These are phyloP conservation scores for Drosophila fulvimacula DNA, from an alignment of 2,888 invertebrate species.

Conservation along the genomic window DNA sequence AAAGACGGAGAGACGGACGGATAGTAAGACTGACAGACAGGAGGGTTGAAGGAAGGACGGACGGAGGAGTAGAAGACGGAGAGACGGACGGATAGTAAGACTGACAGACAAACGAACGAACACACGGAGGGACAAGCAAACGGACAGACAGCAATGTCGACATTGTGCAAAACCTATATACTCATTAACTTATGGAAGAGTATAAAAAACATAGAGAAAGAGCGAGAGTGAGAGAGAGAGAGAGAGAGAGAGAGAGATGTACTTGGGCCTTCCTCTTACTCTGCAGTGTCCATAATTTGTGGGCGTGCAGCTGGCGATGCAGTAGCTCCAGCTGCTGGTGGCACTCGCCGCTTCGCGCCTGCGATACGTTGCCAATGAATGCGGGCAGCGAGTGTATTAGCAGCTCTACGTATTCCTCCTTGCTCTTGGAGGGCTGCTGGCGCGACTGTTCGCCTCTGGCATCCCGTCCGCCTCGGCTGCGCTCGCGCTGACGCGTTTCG, in stretches of 20 bases:
- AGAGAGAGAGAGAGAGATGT: neutral
- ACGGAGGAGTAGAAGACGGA: too few species aligned
- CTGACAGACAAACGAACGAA: too few species aligned
- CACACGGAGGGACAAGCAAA: too few species aligned
- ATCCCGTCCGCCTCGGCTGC: constrained; percentile 10
- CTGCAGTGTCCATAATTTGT: constrained; percentile 90
- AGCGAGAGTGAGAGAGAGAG: neutral
- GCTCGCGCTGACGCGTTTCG: constrained; percentile 1
- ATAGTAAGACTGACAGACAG: too few species aligned
- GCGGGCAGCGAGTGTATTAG: constrained; percentile 88
- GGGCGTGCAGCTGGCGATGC: constrained; percentile 88
- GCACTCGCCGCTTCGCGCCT: constrained; percentile 88
- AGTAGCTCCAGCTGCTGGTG: constrained; percentile 88
- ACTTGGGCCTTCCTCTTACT: constrained; percentile 84
- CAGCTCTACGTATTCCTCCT: constrained; percentile 84
- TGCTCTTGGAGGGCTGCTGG: constrained; percentile 11
- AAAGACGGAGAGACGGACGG: too few species aligned
- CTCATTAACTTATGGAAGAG: too few species aligned
- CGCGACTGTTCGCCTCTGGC: constrained; percentile 10
- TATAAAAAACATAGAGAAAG: too few species aligned
- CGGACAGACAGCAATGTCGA: too few species aligned
- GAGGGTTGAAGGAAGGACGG: too few species aligned
- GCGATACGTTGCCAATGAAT: constrained; percentile 89
- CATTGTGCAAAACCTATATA: too few species aligned
- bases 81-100: too few species aligned